Base-by-base conservation (phyloP, 2,797 vertebrate genomes). In the Tolypeutes matacus region DNA sequence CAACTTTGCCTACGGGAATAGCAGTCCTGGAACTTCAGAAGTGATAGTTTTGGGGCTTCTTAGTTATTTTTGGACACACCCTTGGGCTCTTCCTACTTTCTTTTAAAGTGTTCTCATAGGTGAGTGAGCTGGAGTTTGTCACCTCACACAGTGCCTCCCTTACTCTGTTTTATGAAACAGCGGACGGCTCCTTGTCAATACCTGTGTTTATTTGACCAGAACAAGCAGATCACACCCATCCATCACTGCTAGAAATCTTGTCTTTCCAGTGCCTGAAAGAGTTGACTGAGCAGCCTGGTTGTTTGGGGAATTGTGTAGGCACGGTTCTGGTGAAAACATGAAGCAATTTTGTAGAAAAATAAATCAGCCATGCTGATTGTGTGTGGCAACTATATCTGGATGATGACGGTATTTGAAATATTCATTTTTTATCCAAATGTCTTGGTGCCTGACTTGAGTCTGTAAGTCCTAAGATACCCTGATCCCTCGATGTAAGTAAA, bases 21-120 rank as follows among this genome's bases (percentile, higher is more conserved):
- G 18, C 56, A 34, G 4, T 70, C 39, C 3, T 42, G 29, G 11
- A 29, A n/a, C 67, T 60, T 62, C 62, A 0, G 0, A 31, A 29
- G 56, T 31, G 53, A 88, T 70, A 84, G 31, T 91, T 42, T 6
- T n/a, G 23, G 53, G 69, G 17, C 27, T 73, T 76, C 62, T 88
- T 84, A 17, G 96, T 88, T 89, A 96, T 96, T 97, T 96, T 88
- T 87, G 67, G 60, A 87, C 80, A 12, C 8, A 77, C 42, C 58
- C 20, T 86, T 95, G 20, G 87, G 91, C 62, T 73, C 58, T 95
- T 93, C 58, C 46, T 70, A 15, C 60, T 29, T 85, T 60, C 77
- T 36, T 51, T 11, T 46, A 46, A n/a, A 89, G 60, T 18, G 23
- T 62, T 49, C 85, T 96, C 75, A 23, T 1, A 77, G 42, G 75